Evolutionary conservation across 2,888 invertebrate genomes (phyloP), one percentile per base, ranked within the genome.

Genomic region (Hermodice carunculata): DNA sequence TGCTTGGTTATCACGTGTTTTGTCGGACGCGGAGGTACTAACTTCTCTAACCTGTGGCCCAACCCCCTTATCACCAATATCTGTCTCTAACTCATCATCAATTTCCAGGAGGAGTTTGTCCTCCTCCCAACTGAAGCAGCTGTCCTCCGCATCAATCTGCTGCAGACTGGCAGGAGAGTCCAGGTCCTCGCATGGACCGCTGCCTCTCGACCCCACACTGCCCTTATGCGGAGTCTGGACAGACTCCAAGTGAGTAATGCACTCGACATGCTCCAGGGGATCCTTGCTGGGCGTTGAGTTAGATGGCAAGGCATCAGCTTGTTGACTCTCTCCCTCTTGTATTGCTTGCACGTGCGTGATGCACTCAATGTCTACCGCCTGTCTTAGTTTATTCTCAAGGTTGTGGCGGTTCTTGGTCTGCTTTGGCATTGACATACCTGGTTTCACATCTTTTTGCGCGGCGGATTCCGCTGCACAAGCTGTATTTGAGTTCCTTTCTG

Each of bases 41-140:
- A n/a, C n/a, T n/a, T n/a, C n/a, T n/a, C n/a, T n/a, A n/a, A n/a
- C n/a, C n/a, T n/a, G n/a, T n/a, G n/a, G n/a, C n/a, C n/a, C n/a
- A n/a, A 46, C 26, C n/a, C 14, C 31, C n/a, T 28, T 28, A 19
- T 26, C 3, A 3, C 14, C 14, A 17, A 14, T 17, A 19, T 46
- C 46, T 26, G 37, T 31, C 57, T 51, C 56, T 14, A 34, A 31
- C 17, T 61, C 69, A 52, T 74, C 74, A 26, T 72, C 75, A 42
- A 81, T 80, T n/a, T 44, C 67, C 24, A 84, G 70, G 17, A 80
- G 73, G 19, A 81, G 66, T 37, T 74, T 74, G 64, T 82, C 84
- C 19, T 81, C 81, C 52, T 82, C 81, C 80, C 81, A 82, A 4
- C 79, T 81, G 51, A 69, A 43, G 26, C 57, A 29, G 11, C 34